phyloP scores from a whole-genome alignment of 2,888 invertebrate genomes.

The Pediacus dermestoides region DNA sequence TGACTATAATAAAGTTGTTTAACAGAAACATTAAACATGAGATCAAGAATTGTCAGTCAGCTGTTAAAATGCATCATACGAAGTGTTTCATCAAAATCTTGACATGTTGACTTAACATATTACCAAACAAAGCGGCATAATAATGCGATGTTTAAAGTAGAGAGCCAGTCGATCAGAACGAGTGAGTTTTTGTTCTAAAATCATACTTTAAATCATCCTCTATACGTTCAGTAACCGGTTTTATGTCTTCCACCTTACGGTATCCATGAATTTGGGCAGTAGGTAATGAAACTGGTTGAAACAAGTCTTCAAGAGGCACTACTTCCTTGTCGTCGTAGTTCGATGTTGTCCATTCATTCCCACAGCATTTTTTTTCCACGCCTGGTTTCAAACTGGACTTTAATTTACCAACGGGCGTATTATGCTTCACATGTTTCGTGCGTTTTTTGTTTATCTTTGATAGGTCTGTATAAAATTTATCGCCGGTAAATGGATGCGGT shows the following conservation, averaged over 20 bases:
- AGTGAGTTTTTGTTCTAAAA: constrained; percentile 45
- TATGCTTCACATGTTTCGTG: constrained; percentile 11
- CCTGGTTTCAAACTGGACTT: constrained; percentile 12
- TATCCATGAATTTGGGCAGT: constrained; percentile 14
- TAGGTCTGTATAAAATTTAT: constrained; percentile 20
- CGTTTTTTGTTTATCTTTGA: constrained; percentile 18
- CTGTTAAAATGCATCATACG: neutral
- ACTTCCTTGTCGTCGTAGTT: constrained; percentile 11
- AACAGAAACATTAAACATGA: neutral
- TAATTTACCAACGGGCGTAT: constrained; percentile 18
- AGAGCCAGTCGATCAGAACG: constrained; percentile 20
- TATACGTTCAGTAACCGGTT: constrained; percentile 45
- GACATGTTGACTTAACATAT: constrained; percentile 22
- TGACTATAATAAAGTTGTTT: constrained; percentile 1
- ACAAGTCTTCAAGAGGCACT: constrained; percentile 21
- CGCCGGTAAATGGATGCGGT: constrained; percentile 12
- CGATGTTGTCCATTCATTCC: constrained; percentile 16
- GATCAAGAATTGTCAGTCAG: neutral
- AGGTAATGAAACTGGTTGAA: constrained; percentile 27
- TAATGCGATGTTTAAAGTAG: constrained; percentile 8
- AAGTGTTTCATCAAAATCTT: constrained; percentile 10
- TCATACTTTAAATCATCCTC: constrained; percentile 45
- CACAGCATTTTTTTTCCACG: constrained; percentile 19
- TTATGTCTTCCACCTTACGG: constrained; percentile 32
- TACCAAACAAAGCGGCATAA: constrained; percentile 17